Evolutionary conservation across 1,140 invertebrate species (phyloP), one percentile per base, ranked within the genome.

Genomic region (Onthophagus taurus): DNA sequence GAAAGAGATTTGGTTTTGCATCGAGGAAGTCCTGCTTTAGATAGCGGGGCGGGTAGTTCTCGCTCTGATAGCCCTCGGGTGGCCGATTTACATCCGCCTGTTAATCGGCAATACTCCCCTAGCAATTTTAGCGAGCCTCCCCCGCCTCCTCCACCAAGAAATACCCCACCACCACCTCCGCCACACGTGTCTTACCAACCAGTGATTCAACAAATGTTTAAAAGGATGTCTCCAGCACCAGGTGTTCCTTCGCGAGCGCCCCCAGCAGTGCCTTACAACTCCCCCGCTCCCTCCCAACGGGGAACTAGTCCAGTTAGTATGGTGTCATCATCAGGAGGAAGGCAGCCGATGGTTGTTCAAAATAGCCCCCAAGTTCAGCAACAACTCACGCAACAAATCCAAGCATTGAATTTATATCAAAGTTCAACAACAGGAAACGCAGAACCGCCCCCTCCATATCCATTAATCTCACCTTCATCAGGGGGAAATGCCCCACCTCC

Each of bases 41-140:
- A 91, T 51, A 89, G 85, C 31, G 85, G 85, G 5, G 85, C 85
- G 11, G 86, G 83, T 12, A 90, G 86, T 59, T 89, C 87, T 7
- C 72, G 89, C 17, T 92, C 89, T 0, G 89, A 93, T 58, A 90
- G 85, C 67, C 88, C 89, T 1, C 75, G 83, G 45, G 54, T 64
- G 5, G 47, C 64, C 66, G 49, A 72, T 63, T 59, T 61, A 67
- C 74, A 63, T 62, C 65, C 45, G 51, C 59, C 65, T 70, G 67
- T 65, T 68, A 67, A 66, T 36, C 60, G 77, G 16, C 71, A 79
- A 65, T 83, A 84, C 60, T 82, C 80, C 21, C 80, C 81, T 1
- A 75, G 67, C 46, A 74, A 69, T 58, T 56, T 64, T 13, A 75
- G 71, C 43, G 77, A 79, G 55, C 72, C 75, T 2, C 79, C 82